Evolutionary conservation across 2,113 vertebrate genomes (phyloP).

Genomic region (Sturnus vulgaris): DNA sequence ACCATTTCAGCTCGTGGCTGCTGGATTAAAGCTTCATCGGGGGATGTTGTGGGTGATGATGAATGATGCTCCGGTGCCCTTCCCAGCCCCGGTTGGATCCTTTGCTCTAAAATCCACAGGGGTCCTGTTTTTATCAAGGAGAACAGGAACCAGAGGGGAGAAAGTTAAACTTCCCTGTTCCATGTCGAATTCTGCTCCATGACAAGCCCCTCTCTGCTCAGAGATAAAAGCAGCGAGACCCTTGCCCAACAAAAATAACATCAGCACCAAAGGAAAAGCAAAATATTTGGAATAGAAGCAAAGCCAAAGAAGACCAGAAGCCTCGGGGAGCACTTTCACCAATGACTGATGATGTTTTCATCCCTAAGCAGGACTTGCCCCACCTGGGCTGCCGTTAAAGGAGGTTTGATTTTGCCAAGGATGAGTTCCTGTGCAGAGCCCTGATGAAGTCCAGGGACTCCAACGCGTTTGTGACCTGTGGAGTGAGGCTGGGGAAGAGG

Average conservation of each 20-base stretch:
- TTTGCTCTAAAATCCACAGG: not conserved
- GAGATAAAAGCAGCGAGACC: not conserved
- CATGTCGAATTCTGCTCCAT: not conserved
- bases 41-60: accelerated
- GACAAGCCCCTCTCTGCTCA: not conserved
- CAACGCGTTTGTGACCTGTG: accelerated
- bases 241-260: not conserved
- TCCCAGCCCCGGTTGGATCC: accelerated
- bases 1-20: not conserved
- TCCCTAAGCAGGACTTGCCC: not conserved
- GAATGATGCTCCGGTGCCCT: not conserved
- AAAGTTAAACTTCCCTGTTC: not conserved
- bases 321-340: not conserved
- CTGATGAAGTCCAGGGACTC: not conserved
- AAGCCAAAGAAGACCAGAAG: not conserved
- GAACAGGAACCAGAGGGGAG: not conserved
- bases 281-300: conserved; percentile 8
- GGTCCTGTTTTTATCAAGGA: not conserved
- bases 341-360: not conserved
- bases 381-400: not conserved
- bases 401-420: not conserved
- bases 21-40: not conserved
- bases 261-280: not conserved
- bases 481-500: not conserved
- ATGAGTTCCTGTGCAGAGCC: not conserved